phyloP scores from a whole-genome alignment of 2,888 invertebrate genomes.

The Calliopum simillimum region DNA sequence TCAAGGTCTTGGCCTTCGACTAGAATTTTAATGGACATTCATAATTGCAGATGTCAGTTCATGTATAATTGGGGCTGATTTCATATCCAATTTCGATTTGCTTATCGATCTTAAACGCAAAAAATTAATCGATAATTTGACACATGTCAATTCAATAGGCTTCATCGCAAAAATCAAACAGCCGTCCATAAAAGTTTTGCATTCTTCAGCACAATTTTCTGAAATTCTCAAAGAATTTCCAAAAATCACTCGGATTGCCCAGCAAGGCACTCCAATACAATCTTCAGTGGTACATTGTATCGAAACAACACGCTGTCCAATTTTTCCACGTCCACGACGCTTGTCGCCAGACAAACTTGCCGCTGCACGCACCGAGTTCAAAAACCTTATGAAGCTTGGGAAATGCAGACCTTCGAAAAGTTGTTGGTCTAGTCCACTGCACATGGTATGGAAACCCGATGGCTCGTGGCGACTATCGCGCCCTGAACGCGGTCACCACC shows the following conservation, averaged over 20 bases:
- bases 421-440: constrained; percentile 5
- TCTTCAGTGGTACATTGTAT: too few relatives aligned
- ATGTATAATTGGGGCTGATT: constrained; percentile 34
- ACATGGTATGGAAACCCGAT: constrained; percentile 6
- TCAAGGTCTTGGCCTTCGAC: constrained; percentile 33
- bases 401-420: constrained; percentile 47
- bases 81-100: constrained; percentile 30
- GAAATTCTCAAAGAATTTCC: too few relatives aligned
- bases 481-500: constrained; percentile 27
- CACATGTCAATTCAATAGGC: background rate
- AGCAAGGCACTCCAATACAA: too few relatives aligned
- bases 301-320: too few relatives aligned
- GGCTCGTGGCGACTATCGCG: constrained; percentile 28
- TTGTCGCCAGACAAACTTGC: too few relatives aligned
- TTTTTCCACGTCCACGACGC: too few relatives aligned
- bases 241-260: too few relatives aligned
- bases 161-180: background rate
- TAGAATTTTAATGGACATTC: constrained; percentile 33
- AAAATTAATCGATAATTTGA: constrained; percentile 19
- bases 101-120: constrained; percentile 29
- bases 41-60: constrained; percentile 35
- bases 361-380: too few relatives aligned
- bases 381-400: background rate
- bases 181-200: constrained; percentile 29
- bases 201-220: constrained; percentile 20